Percentiles rank a stretch among this genome's conserved stretches.
Conservation (phyloP, 2,888 invertebrate genomes). For the Callinectes sapidus region DNA sequence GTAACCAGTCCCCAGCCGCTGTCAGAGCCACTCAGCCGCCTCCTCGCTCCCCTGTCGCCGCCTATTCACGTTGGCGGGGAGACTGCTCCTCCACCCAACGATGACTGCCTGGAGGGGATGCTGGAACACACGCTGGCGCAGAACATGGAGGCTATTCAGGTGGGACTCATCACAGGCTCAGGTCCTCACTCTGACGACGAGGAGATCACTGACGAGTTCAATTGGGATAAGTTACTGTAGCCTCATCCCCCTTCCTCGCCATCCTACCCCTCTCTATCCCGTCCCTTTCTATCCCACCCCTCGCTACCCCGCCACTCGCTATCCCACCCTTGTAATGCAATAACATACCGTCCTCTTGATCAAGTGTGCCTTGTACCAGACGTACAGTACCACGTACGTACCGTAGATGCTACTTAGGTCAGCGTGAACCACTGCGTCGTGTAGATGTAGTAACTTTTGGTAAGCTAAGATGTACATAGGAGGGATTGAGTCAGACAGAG, state of each 20-base stretch:
- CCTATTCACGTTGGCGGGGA: slow-evolving; percentile 30
- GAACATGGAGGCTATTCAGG: slow-evolving; percentile 62
- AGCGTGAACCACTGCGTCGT: neutral
- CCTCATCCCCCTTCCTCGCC: neutral
- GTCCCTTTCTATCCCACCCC: too few species aligned
- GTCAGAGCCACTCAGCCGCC: slow-evolving; percentile 66
- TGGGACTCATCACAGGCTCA: slow-evolving; percentile 68
- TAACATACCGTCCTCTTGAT: neutral
- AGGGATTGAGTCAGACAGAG: neutral
- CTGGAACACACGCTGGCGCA: slow-evolving; percentile 49
- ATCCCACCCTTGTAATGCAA: neutral
- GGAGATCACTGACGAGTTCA: slow-evolving; percentile 72
- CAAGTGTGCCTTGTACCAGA: slow-evolving; percentile 14
- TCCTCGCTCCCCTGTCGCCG: slow-evolving; percentile 64
- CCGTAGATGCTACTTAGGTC: slow-evolving; percentile 7
- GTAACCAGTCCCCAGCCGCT: slow-evolving; percentile 47
- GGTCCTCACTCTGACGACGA: slow-evolving; percentile 70
- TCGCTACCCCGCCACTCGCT: too few species aligned
- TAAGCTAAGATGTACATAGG: neutral
- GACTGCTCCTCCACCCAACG: neutral
- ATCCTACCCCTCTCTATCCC: neutral
- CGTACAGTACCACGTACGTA: neutral
- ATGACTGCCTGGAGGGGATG: slow-evolving; percentile 53
- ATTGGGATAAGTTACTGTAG: slow-evolving; percentile 72
- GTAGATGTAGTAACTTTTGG: neutral